Evolutionary conservation across 2,113 vertebrate genomes (phyloP).

Genomic region (Heterotilapia buettikoferi): DNA sequence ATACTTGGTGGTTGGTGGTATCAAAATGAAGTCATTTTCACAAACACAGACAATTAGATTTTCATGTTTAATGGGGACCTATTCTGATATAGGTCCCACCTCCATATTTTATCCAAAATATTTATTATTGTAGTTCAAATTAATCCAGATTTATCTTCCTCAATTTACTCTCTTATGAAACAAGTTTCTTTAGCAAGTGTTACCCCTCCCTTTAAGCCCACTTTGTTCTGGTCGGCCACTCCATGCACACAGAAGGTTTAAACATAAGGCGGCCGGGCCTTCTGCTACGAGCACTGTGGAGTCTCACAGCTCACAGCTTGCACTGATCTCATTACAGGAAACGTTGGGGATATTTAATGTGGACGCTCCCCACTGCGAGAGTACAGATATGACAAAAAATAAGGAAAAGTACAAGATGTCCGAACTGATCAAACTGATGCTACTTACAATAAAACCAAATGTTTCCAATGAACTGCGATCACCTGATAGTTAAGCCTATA

Average conservation of each 20-base stretch:
- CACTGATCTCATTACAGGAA: too few species aligned
- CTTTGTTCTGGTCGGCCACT: neutral
- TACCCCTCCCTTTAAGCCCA: neutral
- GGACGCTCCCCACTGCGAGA: too few species aligned
- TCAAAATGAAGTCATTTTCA: rapidly evolving
- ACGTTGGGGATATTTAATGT: too few species aligned
- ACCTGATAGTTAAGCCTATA: too few species aligned
- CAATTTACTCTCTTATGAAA: neutral
- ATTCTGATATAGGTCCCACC: neutral
- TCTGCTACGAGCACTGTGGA: neutral
- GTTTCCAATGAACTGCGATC: too few species aligned
- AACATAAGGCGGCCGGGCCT: neutral
- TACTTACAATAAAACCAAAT: too few species aligned
- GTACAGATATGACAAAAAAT: too few species aligned
- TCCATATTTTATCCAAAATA: neutral
- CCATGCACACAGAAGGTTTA: neutral
- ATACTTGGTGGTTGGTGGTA: neutral
- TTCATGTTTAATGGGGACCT: neutral
- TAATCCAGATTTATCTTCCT: rapidly evolving
- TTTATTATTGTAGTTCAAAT: neutral
- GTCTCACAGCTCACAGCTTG: too few species aligned
- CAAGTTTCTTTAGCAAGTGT: neutral
- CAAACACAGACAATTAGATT: neutral
- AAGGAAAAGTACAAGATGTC: too few species aligned
- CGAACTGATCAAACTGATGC: too few species aligned